phyloP scores from a whole-genome alignment of 2,797 vertebrate genomes.

The Hydrocynus forskahlii region DNA sequence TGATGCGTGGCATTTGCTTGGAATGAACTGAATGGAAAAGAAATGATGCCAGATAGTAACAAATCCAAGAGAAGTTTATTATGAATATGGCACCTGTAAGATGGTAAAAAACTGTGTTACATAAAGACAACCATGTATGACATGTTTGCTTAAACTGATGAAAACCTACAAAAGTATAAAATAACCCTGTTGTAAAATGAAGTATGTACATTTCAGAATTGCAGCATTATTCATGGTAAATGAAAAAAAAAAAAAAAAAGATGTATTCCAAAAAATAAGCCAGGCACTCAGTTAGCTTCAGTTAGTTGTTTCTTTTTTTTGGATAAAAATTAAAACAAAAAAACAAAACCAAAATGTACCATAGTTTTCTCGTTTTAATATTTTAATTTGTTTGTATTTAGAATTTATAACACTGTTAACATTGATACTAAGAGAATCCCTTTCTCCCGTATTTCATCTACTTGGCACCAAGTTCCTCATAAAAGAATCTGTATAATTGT shows the following conservation, averaged over 20 bases:
- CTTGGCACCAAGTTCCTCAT: constrained; percentile 99
- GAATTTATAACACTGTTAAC: constrained; percentile 99
- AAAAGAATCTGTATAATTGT: constrained; percentile 99
- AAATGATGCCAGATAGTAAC: constrained; percentile 97
- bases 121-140: constrained; percentile 97
- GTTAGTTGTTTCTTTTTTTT: constrained; percentile 84
- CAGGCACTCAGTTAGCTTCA: constrained; percentile 99
- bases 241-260: constrained; percentile 91
- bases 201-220: constrained; percentile 98
- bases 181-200: constrained; percentile 98
- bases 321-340: constrained; percentile 62
- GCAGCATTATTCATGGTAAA: constrained; percentile 98
- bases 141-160: constrained; percentile 85
- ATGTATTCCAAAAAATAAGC: constrained; percentile 81
- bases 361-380: constrained; percentile 98
- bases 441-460: constrained; percentile 94
- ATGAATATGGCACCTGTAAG: constrained; percentile 99
- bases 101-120: constrained; percentile 97
- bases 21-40: constrained; percentile 89
- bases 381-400: constrained; percentile 99
- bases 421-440: constrained; percentile 98
- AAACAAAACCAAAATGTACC: constrained; percentile 93
- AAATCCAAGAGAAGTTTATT: constrained; percentile 99
- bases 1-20: constrained; percentile 67
- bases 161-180: constrained; percentile 98